These are phyloP conservation scores for Aldabrachelys gigantea DNA, from an alignment of 2,113 vertebrate genomes.

Conservation along the genomic window DNA sequence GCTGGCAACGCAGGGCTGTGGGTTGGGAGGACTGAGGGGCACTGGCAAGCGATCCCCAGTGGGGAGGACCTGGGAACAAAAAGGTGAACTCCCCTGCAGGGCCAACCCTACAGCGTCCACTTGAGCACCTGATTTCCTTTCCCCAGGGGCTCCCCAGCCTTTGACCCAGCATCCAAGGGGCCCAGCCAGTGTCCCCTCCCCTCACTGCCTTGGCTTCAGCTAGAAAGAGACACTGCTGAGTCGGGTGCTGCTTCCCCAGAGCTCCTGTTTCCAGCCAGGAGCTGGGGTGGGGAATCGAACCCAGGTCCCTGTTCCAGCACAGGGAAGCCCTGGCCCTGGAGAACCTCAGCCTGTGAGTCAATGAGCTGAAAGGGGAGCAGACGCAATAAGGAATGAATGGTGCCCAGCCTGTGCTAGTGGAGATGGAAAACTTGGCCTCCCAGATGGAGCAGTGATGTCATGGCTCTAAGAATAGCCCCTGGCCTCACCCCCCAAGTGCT, in stretches of 20 bases:
- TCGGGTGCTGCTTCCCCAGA: neutral
- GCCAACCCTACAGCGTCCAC: neutral
- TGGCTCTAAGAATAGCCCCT: constrained; percentile 53
- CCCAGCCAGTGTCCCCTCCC: neutral
- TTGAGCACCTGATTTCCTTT: neutral
- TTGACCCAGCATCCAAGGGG: neutral
- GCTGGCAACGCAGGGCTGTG: neutral
- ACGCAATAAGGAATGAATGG: neutral
- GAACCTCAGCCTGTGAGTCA: neutral
- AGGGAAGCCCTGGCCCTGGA: neutral
- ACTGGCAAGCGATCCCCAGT: neutral
- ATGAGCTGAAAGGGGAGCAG: neutral
- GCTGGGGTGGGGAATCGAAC: neutral
- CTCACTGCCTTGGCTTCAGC: too few species aligned
- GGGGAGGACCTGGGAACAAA: too few species aligned
- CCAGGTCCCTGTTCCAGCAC: rapidly evolving
- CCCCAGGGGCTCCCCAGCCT: neutral
- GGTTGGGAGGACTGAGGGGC: neutral
- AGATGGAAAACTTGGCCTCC: neutral
- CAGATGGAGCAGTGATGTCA: constrained; percentile 35
- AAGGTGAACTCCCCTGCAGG: too few species aligned
- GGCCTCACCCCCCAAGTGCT: neutral
- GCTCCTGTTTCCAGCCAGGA: neutral
- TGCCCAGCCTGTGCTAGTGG: neutral
- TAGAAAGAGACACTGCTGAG: neutral